Evolutionary conservation across 2,888 invertebrate genomes (phyloP), one percentile per base, ranked within the genome.

Genomic region (Leptinotarsa juncta): DNA sequence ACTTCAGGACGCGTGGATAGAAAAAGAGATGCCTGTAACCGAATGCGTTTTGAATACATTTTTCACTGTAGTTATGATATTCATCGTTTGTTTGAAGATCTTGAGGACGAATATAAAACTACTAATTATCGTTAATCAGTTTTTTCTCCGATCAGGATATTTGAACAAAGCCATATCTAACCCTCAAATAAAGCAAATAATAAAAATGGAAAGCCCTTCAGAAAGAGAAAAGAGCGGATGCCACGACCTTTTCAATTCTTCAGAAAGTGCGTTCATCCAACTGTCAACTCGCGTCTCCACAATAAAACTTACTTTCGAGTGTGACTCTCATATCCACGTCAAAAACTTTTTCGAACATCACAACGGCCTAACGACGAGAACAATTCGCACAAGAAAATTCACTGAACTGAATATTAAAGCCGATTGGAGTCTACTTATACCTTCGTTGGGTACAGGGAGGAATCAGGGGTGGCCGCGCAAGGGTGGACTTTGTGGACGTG

Each of bases 391-490:
- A 67, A 51, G 73, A 75, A 78, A 73, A 75, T 72, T 75, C 67
- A 70, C 70, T 71, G 73, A 75, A 78, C 78, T 78, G 74, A 74
- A 75, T 65, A 68, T 72, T 75, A 65, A 42, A 71, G 72, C 68
- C 67, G 62, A 70, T 62, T 73, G 72, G 65, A 67, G 75, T 42
- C 73, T 78, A 74, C 75, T 78, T 78, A 78, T 78, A 77, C 74
- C 67, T 71, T 67, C 69, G 71, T 50, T 67, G 53, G n/a, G 26
- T 18, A n/a, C 75, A 75, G 74, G 51, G 67, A 57, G 57, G 57
- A 23, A 20, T 57, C 15, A 26, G 57, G 57, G 57, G 18, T 18
- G 57, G 42, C 42, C 42, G 42, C 42, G 42, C 42, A 42, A 42
- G 42, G 42, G 10, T 42, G 42, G 10, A 42, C 42, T 42, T 10